These are phyloP conservation scores for Aepyceros melampus DNA, from an alignment of 2,113 vertebrate species.

Conservation along the genomic window DNA sequence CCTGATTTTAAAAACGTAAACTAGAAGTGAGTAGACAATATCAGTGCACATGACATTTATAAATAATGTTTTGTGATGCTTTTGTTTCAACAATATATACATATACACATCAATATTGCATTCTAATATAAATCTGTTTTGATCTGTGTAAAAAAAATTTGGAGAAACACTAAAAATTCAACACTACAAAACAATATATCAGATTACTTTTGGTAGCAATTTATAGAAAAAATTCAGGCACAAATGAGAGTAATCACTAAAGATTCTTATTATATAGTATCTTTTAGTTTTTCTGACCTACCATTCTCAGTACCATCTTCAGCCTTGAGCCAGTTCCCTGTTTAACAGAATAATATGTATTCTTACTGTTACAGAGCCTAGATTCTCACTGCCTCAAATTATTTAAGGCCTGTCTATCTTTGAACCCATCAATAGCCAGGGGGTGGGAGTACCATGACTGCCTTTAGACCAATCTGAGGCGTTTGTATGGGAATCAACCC, in stretches of 20 bases:
- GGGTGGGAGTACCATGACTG: neutral
- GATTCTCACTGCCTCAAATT: neutral
- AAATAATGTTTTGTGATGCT: neutral
- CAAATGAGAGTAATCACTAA: constrained; percentile 10
- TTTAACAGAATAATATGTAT: neutral
- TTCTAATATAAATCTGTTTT: constrained; percentile 12
- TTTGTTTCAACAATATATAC: neutral
- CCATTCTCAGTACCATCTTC: neutral
- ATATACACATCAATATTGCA: neutral
- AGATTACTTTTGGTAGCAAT: constrained; percentile 17
- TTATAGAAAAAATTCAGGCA: constrained; percentile 8
- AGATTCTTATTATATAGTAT: neutral
- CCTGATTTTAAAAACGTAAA: neutral
- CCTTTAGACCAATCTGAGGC: neutral
- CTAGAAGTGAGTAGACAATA: neutral
- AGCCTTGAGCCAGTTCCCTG: neutral
- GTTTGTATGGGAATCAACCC: neutral
- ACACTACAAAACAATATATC: neutral
- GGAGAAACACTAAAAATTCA: constrained; percentile 8
- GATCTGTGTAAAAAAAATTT: neutral
- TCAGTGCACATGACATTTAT: neutral
- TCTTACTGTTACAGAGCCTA: neutral
- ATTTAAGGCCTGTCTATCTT: neutral
- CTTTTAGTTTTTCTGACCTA: neutral
- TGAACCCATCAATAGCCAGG: neutral